phyloP scores from a whole-genome alignment of 2,888 invertebrate genomes.

The Caenorhabditis drosophilae region DNA sequence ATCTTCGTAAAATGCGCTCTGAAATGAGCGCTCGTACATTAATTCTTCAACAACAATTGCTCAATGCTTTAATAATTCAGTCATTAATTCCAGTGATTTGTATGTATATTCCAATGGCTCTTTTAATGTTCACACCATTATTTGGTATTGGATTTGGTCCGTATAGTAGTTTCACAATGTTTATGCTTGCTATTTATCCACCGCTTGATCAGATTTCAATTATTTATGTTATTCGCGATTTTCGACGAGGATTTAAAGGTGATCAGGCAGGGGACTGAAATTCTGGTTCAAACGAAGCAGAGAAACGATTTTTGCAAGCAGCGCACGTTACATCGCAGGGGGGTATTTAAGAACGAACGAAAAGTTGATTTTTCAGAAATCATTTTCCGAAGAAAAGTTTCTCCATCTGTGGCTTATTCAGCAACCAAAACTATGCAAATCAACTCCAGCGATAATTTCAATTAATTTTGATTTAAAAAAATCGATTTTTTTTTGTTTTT shows the following conservation, averaged over 20 bases:
- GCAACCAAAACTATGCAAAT: too few relatives aligned
- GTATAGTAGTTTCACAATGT: slow-evolving; percentile 16
- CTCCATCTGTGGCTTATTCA: too few relatives aligned
- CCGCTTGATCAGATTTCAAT: slow-evolving; percentile 22
- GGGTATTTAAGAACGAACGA: too few relatives aligned
- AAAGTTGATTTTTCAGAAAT: too few relatives aligned
- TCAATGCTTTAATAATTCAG: slow-evolving; percentile 20
- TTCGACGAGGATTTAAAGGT: slow-evolving; percentile 19
- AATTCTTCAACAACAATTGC: slow-evolving; percentile 22
- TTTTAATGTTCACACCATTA: slow-evolving; percentile 19
- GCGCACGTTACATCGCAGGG: too few relatives aligned
- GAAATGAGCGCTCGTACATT: too few relatives aligned
- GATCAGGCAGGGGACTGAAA: too few relatives aligned
- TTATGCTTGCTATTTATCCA: slow-evolving; percentile 18
- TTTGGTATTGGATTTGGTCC: slow-evolving; percentile 22
- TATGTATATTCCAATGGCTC: slow-evolving; percentile 23
- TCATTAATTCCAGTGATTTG: slow-evolving; percentile 19
- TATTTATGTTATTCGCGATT: slow-evolving; percentile 24
- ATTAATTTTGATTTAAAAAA: background rate
- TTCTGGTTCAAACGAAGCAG: too few relatives aligned
- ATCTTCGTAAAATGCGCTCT: too few relatives aligned
- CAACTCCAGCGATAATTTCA: too few relatives aligned
- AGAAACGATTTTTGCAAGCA: too few relatives aligned
- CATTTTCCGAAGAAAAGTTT: too few relatives aligned
- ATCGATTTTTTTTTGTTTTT: background rate